Percentiles rank a stretch among this genome's conserved stretches.
Evolutionary conservation across 1,140 invertebrate genomes (phyloP).

Genomic region (Drosophila equinoxialis): DNA sequence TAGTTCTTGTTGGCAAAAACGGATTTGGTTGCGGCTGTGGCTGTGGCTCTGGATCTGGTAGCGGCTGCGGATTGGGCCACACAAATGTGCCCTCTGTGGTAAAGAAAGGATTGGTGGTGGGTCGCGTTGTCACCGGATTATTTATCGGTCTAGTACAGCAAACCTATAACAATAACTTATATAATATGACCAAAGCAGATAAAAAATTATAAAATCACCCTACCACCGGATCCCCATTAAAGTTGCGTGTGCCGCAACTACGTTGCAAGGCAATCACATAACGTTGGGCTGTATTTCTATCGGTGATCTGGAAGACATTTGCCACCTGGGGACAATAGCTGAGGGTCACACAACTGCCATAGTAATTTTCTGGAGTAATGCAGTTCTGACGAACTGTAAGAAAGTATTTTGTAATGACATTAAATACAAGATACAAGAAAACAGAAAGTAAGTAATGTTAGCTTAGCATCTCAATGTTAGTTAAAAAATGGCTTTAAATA

Average conservation of each 20-base stretch:
- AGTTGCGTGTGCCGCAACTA: slow-evolving; percentile 66
- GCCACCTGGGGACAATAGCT: slow-evolving; percentile 71
- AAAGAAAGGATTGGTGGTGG: slow-evolving; percentile 56
- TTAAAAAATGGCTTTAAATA: too few relatives aligned
- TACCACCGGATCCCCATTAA: slow-evolving; percentile 77
- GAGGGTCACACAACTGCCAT: slow-evolving; percentile 68
- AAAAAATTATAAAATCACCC: slow-evolving; percentile 22
- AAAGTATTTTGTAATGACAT: not conserved
- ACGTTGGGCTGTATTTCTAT: slow-evolving; percentile 51
- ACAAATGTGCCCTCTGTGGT: slow-evolving; percentile 46
- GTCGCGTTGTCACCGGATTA: slow-evolving; percentile 56
- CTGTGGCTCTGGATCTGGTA: not conserved
- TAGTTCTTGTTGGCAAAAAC: slow-evolving; percentile 39
- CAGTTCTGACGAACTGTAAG: slow-evolving; percentile 63
- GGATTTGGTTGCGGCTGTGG: slow-evolving; percentile 32
- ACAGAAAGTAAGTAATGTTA: not conserved
- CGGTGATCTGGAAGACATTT: slow-evolving; percentile 59
- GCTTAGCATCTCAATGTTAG: not conserved
- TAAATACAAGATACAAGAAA: not conserved
- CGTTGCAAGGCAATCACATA: slow-evolving; percentile 71
- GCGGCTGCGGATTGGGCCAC: slow-evolving; percentile 12
- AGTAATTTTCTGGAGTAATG: slow-evolving; percentile 74
- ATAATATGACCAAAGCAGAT: not conserved
- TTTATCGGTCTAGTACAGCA: slow-evolving; percentile 66
- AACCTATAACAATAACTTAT: slow-evolving; percentile 41